Conservation (phyloP, 2,888 invertebrate species). For the Gnatocerus cornutus region DNA sequence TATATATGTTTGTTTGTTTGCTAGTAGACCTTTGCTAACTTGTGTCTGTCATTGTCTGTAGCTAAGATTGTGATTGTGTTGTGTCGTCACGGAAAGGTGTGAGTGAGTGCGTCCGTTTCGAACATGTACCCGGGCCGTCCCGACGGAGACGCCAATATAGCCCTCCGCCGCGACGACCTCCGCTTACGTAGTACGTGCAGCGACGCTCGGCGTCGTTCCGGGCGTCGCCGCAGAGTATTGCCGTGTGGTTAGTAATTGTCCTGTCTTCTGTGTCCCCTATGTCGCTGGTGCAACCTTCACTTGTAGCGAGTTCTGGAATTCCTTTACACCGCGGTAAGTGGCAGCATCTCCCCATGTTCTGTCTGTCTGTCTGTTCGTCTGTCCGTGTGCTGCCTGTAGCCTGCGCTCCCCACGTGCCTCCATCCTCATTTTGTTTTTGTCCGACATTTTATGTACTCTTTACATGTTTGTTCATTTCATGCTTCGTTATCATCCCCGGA, state of each 20-base stretch:
- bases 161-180: conserved; percentile 52
- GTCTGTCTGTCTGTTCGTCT: conserved; percentile 67
- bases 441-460: conserved; percentile 71
- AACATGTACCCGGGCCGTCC: conserved; percentile 55
- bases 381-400: conserved; percentile 71
- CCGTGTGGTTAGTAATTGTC: conserved; percentile 72
- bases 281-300: conserved; percentile 77
- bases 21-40: conserved; percentile 69
- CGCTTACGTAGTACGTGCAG: conserved; percentile 67
- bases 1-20: conserved; percentile 62
- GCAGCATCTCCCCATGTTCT: conserved; percentile 73
- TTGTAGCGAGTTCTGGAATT: conserved; percentile 98
- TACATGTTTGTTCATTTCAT: conserved; percentile 70
- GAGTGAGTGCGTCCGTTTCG: conserved; percentile 57
- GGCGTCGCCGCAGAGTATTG: conserved; percentile 63
- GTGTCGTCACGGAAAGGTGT: conserved; percentile 66
- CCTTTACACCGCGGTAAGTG: conserved; percentile 99
- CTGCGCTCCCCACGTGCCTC: conserved; percentile 61
- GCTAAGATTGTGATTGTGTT: conserved; percentile 69
- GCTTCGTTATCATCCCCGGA: conserved; percentile 58
- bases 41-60: conserved; percentile 73
- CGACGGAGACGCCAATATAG: conserved; percentile 40
- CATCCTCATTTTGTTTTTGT: conserved; percentile 75
- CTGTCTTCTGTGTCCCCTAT: conserved; percentile 80
- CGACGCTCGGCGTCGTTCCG: conserved; percentile 44